These are phyloP conservation scores for Syngnathus scovelli DNA, from an alignment of 2,113 vertebrate genomes.

Conservation along the genomic window DNA sequence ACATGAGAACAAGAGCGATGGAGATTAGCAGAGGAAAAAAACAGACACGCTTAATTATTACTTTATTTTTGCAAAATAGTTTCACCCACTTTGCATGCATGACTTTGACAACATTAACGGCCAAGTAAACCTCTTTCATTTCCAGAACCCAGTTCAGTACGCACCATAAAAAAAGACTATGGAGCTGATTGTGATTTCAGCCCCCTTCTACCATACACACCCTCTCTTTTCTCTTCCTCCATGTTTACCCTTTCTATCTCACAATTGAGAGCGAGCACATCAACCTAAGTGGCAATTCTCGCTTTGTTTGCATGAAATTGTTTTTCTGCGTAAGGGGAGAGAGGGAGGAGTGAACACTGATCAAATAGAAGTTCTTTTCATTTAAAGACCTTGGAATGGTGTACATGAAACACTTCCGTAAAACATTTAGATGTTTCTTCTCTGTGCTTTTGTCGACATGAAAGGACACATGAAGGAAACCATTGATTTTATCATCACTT, in stretches of 20 bases:
- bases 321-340: constrained; percentile 27
- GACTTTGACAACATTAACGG: constrained; percentile 20
- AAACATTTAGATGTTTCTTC: constrained; percentile 3
- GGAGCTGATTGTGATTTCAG: constrained; percentile 45
- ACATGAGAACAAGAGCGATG: constrained; percentile 1
- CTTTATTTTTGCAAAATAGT: constrained; percentile 22
- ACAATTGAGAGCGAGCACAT: constrained; percentile 29
- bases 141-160: constrained; percentile 35
- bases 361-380: neutral
- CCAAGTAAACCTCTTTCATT: constrained; percentile 43
- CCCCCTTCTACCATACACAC: constrained; percentile 18
- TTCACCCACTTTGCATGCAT: constrained; percentile 20
- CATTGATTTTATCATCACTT: neutral
- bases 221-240: constrained; percentile 19
- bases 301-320: constrained; percentile 34
- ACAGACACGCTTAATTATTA: constrained; percentile 32
- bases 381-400: constrained; percentile 17
- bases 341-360: constrained; percentile 4
- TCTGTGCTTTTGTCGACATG: neutral
- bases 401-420: constrained; percentile 9
- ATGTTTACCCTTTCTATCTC: constrained; percentile 42
- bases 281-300: constrained; percentile 40
- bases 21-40: constrained; percentile 1
- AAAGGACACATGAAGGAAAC: neutral
- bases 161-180: constrained; percentile 39